Base-by-base conservation (phyloP, 2,888 invertebrate genomes). In the Tenthredo scrophulariae region DNA sequence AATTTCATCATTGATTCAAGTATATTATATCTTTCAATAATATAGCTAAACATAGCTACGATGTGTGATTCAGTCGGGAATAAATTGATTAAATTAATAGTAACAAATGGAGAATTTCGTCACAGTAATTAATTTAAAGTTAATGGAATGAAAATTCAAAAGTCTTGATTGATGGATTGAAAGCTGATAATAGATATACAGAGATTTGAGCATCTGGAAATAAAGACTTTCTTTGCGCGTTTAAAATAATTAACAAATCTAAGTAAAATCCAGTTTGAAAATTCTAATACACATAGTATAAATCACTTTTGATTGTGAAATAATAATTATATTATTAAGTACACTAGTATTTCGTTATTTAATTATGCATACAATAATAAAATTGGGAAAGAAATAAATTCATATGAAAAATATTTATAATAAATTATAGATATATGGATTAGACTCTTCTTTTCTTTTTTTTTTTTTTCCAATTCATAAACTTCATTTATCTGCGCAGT, bases 1-100 rank as follows among this genome's bases (percentile, higher is more conserved):
- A 77, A 50, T 77, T 77, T 80, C 58, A 80, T 58, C 37, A 80
- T 62, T 22, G n/a, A 77, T 74, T 72, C 72, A 74, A 54, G 54
- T 54, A 46, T n/a, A 75, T 75, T 50, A 29, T 54, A 22, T 43
- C 43, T 79, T 79, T 79, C n/a, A n/a, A 37, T 58, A 58, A 77
- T 58, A 79, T 62, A 79, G 79, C 54, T 79, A 79, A 58, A 79
- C 26, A 54, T 77, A 77, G 77, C 77, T 54, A 77, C 13, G 29
- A 67, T 33, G 26, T 33, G 29, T 46, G 29, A 62, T 80, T 58
- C 80, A 80, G 80, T 80, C 80, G 40, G n/a, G 62, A 10, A 80
- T 22, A 80, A 62, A 50, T 79, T 79, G 9, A 58, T 58, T 33
- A n/a, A 70, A 75, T 54, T 29, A 75, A 46, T 75, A 33, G 26